A percentile compares a stretch with the other conserved stretches of the same genome.
Conservation (phyloP, 2,797 vertebrate species). For the Cyclopterus lumpus region DNA sequence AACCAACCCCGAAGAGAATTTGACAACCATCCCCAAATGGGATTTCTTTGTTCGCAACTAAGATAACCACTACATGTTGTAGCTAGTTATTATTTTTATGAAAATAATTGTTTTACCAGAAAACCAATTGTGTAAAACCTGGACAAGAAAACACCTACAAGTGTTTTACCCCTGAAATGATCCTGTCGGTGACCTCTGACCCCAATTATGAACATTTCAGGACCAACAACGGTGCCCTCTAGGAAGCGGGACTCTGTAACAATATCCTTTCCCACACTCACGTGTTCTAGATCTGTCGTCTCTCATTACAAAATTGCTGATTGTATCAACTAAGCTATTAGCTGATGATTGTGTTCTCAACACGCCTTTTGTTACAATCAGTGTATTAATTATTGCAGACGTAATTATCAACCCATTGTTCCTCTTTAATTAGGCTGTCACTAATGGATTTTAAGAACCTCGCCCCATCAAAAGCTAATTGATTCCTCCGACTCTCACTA, state of each 20-base stretch:
- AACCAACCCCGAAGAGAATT: background rate
- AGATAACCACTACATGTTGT: background rate
- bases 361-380: constrained; percentile 73
- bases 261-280: constrained; percentile 10
- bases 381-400: constrained; percentile 79
- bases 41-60: background rate
- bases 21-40: background rate
- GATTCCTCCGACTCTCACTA: constrained; percentile 72
- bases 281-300: constrained; percentile 43
- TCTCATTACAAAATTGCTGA: constrained; percentile 71
- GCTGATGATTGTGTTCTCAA: constrained; percentile 70
- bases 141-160: background rate
- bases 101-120: background rate
- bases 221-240: background rate
- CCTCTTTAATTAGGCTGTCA: constrained; percentile 76
- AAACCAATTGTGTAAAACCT: background rate
- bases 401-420: constrained; percentile 82
- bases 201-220: background rate
- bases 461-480: constrained; percentile 68
- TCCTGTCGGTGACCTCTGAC: background rate
- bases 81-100: background rate
- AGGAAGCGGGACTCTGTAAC: background rate
- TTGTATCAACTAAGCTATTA: constrained; percentile 77
- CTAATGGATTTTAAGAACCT: constrained; percentile 81
- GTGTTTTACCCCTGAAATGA: background rate